Conservation (phyloP, 2,113 vertebrate genomes). For the Saguinus midas region DNA sequence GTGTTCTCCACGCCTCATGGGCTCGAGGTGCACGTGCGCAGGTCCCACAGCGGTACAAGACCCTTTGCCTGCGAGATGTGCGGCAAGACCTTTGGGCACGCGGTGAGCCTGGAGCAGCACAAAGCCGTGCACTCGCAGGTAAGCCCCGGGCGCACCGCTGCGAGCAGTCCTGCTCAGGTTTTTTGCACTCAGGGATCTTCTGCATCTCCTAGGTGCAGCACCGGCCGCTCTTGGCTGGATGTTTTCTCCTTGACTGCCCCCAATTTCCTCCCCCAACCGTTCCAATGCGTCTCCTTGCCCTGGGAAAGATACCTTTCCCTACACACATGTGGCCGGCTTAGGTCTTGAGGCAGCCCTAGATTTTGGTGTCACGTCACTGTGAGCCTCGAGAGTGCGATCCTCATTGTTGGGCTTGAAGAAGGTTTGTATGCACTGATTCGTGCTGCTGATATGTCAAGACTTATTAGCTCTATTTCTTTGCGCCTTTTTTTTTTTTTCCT, state of each 20-base stretch:
- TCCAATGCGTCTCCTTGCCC: not conserved
- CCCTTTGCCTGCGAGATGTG: constrained; percentile 98
- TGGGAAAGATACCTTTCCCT: no score
- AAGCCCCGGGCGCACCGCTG: not conserved
- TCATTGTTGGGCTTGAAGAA: not conserved
- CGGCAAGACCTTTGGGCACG: constrained; percentile 98
- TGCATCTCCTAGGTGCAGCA: fast-evolving
- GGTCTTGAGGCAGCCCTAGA: not conserved
- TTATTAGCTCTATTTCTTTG: not conserved
- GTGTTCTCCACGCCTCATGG: constrained; percentile 98
- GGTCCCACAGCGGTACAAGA: constrained; percentile 96
- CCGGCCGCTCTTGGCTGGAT: not conserved
- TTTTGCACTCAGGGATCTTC: no score
- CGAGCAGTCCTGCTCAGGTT: not conserved
- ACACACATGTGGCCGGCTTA: not conserved
- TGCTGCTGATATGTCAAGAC: not conserved
- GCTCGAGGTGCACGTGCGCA: constrained; percentile 96
- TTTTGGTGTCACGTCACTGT: not conserved
- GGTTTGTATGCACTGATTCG: not conserved
- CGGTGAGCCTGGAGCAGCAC: constrained; percentile 98
- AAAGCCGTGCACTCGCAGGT: constrained; percentile 99
- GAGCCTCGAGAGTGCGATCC: not conserved
- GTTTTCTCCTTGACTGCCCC: not conserved
- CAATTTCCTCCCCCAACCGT: not conserved
- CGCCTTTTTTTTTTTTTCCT: not conserved